Evolutionary conservation across 2,797 vertebrate genomes (phyloP).

Genomic region (Vultur gryphus): DNA sequence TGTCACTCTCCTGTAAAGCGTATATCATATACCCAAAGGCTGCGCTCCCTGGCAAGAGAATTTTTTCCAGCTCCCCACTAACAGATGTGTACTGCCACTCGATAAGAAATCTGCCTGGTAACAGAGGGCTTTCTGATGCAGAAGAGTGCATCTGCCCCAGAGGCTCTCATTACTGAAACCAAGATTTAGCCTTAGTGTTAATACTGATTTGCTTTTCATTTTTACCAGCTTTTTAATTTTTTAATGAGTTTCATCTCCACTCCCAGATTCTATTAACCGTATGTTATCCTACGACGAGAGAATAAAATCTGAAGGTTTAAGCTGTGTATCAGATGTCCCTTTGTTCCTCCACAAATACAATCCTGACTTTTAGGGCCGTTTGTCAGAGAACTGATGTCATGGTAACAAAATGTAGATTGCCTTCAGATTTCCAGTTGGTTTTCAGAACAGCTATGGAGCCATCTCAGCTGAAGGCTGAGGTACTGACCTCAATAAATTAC

Average conservation of each 20-base stretch:
- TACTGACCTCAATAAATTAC: background rate
- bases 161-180: background rate
- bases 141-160: background rate
- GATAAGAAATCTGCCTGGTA: background rate
- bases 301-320: background rate
- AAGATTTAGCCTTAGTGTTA: background rate
- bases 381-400: background rate
- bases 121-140: background rate
- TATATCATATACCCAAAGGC: background rate
- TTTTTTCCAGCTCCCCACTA: background rate
- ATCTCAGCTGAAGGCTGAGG: background rate
- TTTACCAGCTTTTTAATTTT: background rate
- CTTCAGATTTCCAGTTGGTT: background rate
- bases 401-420: background rate
- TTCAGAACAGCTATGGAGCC: background rate
- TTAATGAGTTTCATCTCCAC: background rate
- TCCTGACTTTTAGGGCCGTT: background rate
- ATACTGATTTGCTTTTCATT: background rate
- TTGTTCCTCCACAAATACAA: background rate
- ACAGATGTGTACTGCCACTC: background rate
- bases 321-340: background rate
- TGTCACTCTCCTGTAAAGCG: background rate
- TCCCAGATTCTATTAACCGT: background rate
- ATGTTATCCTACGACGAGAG: background rate
- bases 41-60: background rate